Base-by-base conservation (phyloP, 2,888 invertebrate genomes). In the Polyommatus icarus region DNA sequence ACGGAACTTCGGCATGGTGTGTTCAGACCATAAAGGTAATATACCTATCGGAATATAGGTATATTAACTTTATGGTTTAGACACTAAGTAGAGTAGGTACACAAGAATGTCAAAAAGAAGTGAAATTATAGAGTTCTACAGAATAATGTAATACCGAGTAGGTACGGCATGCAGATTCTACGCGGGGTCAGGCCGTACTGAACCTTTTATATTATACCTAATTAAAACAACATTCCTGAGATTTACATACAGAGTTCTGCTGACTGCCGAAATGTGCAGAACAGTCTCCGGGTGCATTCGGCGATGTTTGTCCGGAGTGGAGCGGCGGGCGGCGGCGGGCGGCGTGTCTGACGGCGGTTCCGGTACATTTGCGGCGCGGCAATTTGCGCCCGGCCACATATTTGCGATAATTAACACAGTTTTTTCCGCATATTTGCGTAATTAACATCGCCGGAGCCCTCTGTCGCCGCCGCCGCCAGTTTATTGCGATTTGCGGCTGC, bases 371-470 rank as follows among this genome's bases (percentile, higher is more conserved):
- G 80, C 80, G 78, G 79, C 75, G 79, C 75, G 72, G 78, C 81
- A 15, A 80, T 81, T 82, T 81, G 81, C 77, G 29, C 73, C 46
- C 54, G 40, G 59, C 71, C 78, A 78, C 79, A 79, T 79, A 80
- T 80, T 80, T 80, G 79, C 78, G 71, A 78, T 81, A 82, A 84
- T 82, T 82, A 83, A 82, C 83, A 78, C 71, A 71, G 78, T 83
- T 81, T 80, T 82, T 80, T 78, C 81, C 78, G 80, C 79, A 91
- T 91, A 92, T 92, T 91, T 89, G 84, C 87, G 91, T 92, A 92
- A 92, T 92, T 92, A 93, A 90, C 91, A 90, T 89, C 87, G 82
- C 84, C 89, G 88, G 87, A 12, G 40, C 71, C 77, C 71, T 71
- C 36, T 10, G 71, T 54, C n/a, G 40, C 72, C 20, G 40, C 72